Evolutionary conservation across 2,797 vertebrate genomes (phyloP).

Genomic region (Leptodactylus fallax): DNA sequence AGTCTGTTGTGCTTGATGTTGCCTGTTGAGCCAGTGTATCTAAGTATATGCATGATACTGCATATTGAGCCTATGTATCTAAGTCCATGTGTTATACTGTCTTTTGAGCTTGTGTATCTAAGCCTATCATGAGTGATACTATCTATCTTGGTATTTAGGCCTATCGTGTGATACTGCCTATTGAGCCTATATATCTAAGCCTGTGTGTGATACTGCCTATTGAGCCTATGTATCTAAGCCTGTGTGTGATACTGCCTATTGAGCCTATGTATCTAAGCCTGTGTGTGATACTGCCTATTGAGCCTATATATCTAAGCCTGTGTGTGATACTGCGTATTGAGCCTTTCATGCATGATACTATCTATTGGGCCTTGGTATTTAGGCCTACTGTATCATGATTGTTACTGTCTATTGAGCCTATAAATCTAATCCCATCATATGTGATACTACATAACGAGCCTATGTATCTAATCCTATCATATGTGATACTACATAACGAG

Average conservation of each 20-base stretch:
- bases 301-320: not conserved
- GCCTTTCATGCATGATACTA: not conserved
- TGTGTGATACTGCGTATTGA: not conserved
- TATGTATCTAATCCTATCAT: not conserved
- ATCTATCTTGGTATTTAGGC: not conserved
- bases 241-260: not conserved
- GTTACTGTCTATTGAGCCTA: no score
- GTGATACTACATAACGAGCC: not conserved
- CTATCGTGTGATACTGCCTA: no score
- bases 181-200: no score
- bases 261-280: not conserved
- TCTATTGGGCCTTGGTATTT: not conserved
- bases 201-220: not conserved
- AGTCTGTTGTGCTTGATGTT: not conserved
- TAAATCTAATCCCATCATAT: not conserved
- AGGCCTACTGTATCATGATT: no score
- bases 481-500: not conserved
- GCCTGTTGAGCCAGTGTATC: no score
- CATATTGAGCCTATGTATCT: not conserved
- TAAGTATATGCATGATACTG: not conserved
- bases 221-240: not conserved
- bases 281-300: no score
- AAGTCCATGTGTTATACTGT: not conserved
- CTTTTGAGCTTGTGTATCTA: not conserved
- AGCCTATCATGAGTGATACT: not conserved